These are phyloP conservation scores for Microplitis demolitor DNA, from an alignment of 1,140 invertebrate species.

Conservation along the genomic window DNA sequence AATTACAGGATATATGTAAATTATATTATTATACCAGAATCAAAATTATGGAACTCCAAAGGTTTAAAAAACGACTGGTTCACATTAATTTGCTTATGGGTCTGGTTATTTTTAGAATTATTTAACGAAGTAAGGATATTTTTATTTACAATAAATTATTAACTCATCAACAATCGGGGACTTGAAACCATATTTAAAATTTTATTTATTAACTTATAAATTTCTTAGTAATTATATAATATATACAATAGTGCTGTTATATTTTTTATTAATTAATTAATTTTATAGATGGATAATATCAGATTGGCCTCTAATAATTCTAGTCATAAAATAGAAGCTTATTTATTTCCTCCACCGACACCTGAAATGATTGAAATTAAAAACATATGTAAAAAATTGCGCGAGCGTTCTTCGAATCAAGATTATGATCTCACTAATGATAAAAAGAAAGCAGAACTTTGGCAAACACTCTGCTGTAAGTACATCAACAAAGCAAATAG, in stretches of 20 bases:
- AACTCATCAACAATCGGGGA: neutral
- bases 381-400: slow-evolving; percentile 40
- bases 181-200: no score
- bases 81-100: slow-evolving; percentile 38
- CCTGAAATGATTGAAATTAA: slow-evolving; percentile 41
- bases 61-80: slow-evolving; percentile 31
- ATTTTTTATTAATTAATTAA: slow-evolving; percentile 9
- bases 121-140: slow-evolving; percentile 43
- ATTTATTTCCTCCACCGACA: slow-evolving; percentile 43
- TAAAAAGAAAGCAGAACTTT: slow-evolving; percentile 35
- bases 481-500: slow-evolving; percentile 4
- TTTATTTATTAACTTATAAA: no score
- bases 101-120: slow-evolving; percentile 47
- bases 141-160: slow-evolving; percentile 3
- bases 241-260: neutral
- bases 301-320: slow-evolving; percentile 40
- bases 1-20: slow-evolving; percentile 43
- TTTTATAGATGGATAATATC: slow-evolving; percentile 30
- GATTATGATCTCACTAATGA: slow-evolving; percentile 3
- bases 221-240: neutral
- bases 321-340: slow-evolving; percentile 40
- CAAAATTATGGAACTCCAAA: slow-evolving; percentile 35
- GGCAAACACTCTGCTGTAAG: slow-evolving; percentile 43
- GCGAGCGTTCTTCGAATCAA: neutral
- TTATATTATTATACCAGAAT: slow-evolving; percentile 45